Base-by-base conservation (phyloP, 1,140 invertebrate species). In the Limonius californicus region DNA sequence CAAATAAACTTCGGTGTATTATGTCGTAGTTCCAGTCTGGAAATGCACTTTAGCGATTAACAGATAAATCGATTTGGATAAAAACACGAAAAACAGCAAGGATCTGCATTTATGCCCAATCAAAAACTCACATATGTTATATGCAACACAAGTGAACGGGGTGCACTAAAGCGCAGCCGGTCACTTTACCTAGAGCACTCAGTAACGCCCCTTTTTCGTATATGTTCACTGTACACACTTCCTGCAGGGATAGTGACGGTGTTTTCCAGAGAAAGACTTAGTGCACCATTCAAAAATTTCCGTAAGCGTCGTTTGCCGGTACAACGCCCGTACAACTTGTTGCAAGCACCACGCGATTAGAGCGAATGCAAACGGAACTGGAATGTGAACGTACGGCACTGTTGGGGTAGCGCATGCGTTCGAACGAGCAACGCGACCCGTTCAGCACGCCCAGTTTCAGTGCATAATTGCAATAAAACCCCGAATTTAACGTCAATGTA, bases 81-180 rank as follows among this genome's bases (percentile, higher is more conserved):
- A 39, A 39, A 39, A 39, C 2, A 11, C 35, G 35, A 12, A 39
- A 14, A 12, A 39, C 2, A 39, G 11, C 11, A 39, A 27, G 3
- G 3, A 9, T 3, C 23, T 6, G 35, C 35, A 39, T 39, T 39
- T 39, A 39, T n/a, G n/a, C 2, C 11, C 23, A 39, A 14, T 2
- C n/a, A 50, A 50, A 50, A 50, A 50, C 45, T 7, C 45, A 50
- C 35, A 50, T 50, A 50, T 50, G 45, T 50, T 50, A 50, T 18
- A n/a, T 18, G 45, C 20, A 50, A 50, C 45, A 19, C 45, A 50
- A 15, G 45, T 50, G 45, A 50, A 12, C 8, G 23, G 9, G 23
- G 23, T 27, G 23, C 23, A 27, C 23, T 27, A 27, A 9, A 27
- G 23, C 3, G 23, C 9, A 27, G 23, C 3, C 23, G 23, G 23